A percentile compares a stretch with the other conserved stretches of the same genome.
These are phyloP conservation scores for Scleropages formosus DNA, from an alignment of 2,797 vertebrate genomes.

Conservation along the genomic window DNA sequence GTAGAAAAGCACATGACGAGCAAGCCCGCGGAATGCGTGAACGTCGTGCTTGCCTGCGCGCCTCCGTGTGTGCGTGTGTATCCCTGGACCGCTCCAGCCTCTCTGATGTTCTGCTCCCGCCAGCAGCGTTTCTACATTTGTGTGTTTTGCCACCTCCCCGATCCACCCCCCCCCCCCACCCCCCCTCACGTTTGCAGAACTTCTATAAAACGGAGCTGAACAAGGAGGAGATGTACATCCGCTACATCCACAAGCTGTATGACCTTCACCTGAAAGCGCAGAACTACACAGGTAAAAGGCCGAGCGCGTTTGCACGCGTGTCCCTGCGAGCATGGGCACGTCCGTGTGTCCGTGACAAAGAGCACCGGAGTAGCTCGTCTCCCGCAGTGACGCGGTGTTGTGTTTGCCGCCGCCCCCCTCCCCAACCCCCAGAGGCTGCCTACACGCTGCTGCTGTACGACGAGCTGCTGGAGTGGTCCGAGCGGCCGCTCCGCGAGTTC, in stretches of 20 bases:
- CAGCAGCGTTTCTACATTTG: background rate
- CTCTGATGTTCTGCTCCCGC: background rate
- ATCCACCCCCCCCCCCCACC: background rate
- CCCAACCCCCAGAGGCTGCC: conserved; percentile 81
- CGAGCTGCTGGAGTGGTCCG: conserved; percentile 93
- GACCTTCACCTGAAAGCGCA: conserved; percentile 97
- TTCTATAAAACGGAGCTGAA: conserved; percentile 98
- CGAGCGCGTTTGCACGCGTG: background rate
- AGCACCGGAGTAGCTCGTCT: too few species aligned
- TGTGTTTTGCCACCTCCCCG: background rate
- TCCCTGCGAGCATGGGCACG: too few species aligned
- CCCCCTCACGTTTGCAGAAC: conserved; percentile 71
- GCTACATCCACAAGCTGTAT: conserved; percentile 97
- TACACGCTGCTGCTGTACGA: conserved; percentile 94
- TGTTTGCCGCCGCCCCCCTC: conserved; percentile 31
- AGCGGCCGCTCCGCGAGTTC: conserved; percentile 89
- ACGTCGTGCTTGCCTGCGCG: too few species aligned
- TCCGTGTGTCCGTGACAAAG: background rate
- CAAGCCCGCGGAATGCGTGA: conserved; percentile 16
- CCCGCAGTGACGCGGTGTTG: background rate
- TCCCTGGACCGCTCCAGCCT: background rate
- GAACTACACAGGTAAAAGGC: conserved; percentile 89
- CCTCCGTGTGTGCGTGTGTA: conserved; percentile 5
- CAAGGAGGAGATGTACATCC: conserved; percentile 99
- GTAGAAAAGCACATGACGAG: conserved; percentile 30